Percentiles rank a stretch among this genome's conserved stretches.
Conservation (phyloP, 1,140 invertebrate species). For the Dryas iulia region DNA sequence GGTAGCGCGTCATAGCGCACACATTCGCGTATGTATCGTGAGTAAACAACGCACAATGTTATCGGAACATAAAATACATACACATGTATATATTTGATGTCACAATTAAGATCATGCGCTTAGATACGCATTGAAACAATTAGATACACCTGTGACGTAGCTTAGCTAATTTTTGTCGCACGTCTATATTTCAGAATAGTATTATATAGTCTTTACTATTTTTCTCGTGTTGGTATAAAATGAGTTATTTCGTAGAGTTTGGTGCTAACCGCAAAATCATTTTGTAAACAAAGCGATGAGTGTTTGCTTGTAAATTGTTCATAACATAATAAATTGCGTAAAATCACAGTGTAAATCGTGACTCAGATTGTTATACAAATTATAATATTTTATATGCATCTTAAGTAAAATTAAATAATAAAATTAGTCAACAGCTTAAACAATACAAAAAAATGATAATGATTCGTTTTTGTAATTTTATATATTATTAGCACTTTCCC, state of each 20-base stretch:
- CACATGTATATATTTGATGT: slow-evolving; percentile 36
- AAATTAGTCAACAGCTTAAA: not conserved
- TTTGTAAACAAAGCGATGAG: not conserved
- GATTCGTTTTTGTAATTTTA: too few relatives aligned
- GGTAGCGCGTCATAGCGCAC: slow-evolving; percentile 53
- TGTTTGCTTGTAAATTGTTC: not conserved
- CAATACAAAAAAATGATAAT: too few relatives aligned
- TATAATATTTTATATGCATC: not conserved
- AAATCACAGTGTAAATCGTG: not conserved
- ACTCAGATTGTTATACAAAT: not conserved
- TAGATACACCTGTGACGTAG: slow-evolving; percentile 1
- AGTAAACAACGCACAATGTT: slow-evolving; percentile 44
- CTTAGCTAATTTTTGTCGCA: not conserved
- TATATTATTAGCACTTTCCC: too few relatives aligned
- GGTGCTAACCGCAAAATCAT: not conserved
- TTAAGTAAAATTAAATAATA: not conserved
- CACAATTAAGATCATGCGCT: slow-evolving; percentile 35
- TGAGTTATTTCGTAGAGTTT: not conserved
- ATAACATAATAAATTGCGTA: not conserved
- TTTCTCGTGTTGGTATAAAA: not conserved
- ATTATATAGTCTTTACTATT: not conserved
- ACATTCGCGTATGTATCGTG: slow-evolving; percentile 17
- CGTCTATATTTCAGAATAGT: not conserved
- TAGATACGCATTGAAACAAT: slow-evolving; percentile 21
- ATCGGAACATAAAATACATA: too few relatives aligned